Percentiles rank a stretch among this genome's conserved stretches.
Evolutionary conservation across 2,888 invertebrate species (phyloP).

Genomic region (Apoderus coryli): DNA sequence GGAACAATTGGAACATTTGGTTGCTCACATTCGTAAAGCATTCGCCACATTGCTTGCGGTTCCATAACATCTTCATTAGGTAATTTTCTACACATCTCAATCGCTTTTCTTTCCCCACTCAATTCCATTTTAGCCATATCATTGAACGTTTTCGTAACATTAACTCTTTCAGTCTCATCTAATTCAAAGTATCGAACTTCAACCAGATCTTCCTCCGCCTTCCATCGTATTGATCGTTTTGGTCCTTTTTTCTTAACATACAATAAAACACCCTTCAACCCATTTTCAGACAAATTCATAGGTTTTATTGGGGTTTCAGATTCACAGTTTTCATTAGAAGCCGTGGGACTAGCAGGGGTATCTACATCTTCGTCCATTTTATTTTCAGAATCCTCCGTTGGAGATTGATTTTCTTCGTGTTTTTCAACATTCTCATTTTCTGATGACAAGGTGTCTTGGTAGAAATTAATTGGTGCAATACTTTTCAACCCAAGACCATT

Average conservation of each 20-base stretch:
- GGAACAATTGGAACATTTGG: slow-evolving; percentile 50
- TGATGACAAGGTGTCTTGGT: slow-evolving; percentile 67
- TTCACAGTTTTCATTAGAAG: slow-evolving; percentile 32
- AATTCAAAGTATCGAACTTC: slow-evolving; percentile 82
- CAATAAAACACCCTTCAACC: slow-evolving; percentile 60
- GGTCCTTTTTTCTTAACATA: slow-evolving; percentile 62
- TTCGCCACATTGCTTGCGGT: slow-evolving; percentile 63
- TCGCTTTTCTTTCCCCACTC: slow-evolving; percentile 69
- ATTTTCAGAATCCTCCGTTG: slow-evolving; percentile 18
- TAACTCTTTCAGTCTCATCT: slow-evolving; percentile 91
- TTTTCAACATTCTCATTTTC: slow-evolving; percentile 28
- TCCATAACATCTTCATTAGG: slow-evolving; percentile 69
- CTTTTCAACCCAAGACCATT: slow-evolving; percentile 32
- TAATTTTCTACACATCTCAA: slow-evolving; percentile 61
- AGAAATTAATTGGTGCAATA: slow-evolving; percentile 57
- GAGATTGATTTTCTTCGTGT: slow-evolving; percentile 21
- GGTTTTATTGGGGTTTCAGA: slow-evolving; percentile 22
- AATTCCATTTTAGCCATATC: slow-evolving; percentile 88
- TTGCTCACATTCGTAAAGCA: slow-evolving; percentile 51
- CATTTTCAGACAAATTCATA: slow-evolving; percentile 24
- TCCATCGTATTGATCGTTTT: slow-evolving; percentile 64
- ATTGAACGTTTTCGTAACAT: slow-evolving; percentile 81
- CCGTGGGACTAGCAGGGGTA: slow-evolving; percentile 15
- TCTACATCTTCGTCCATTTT: slow-evolving; percentile 25
- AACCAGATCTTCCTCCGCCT: slow-evolving; percentile 62